Percentiles rank a stretch among this genome's conserved stretches.
Conservation (phyloP, 2,113 vertebrate genomes). For the Leucosticte australis region DNA sequence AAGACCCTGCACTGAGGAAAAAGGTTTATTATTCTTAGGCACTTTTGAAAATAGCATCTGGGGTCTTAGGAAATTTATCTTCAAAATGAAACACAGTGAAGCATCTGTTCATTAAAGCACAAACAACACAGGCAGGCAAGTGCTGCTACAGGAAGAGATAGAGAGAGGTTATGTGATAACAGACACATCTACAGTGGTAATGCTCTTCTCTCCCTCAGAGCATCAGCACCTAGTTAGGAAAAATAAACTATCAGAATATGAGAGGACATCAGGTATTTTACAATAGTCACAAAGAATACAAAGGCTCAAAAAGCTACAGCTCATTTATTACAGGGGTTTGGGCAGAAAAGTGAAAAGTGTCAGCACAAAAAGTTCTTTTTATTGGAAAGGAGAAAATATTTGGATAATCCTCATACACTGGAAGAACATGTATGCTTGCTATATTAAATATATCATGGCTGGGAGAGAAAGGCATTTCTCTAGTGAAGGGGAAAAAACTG, state of each 20-base stretch:
- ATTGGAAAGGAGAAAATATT: neutral
- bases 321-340: neutral
- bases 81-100: neutral
- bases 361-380: neutral
- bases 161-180: neutral
- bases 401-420: neutral
- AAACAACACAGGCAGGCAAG: neutral
- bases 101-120: conserved; percentile 28
- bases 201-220: neutral
- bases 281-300: neutral
- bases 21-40: conserved; percentile 20
- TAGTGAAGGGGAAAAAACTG: neutral
- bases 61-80: conserved; percentile 4
- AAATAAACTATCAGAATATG: neutral
- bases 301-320: neutral
- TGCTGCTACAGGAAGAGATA: neutral
- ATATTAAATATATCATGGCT: neutral
- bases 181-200: neutral
- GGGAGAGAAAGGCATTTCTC: neutral
- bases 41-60: conserved; percentile 29
- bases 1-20: conserved; percentile 11
- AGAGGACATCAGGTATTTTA: neutral
- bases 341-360: neutral
- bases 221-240: neutral
- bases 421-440: neutral